Base-by-base conservation (phyloP, 1,140 invertebrate genomes). In the Danaus melanippus region DNA sequence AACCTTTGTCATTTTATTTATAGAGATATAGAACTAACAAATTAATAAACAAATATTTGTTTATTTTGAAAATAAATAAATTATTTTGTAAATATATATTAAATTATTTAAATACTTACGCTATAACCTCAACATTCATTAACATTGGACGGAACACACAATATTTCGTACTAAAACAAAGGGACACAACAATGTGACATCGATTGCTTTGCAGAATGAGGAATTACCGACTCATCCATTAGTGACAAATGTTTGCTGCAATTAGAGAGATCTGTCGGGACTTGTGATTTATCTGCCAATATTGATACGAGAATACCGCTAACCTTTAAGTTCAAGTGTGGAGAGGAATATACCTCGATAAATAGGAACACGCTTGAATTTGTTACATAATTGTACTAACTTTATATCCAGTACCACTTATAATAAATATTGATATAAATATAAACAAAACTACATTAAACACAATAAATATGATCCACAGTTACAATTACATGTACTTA, bases 231-330 rank as follows among this genome's bases (percentile, higher is more conserved):
- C 71, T 67, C 61, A 65, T 65, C 68, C 72, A 75, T 75, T 75
- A 77, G 67, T 58, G 68, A 69, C 74, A 74, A 77, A 74, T 74
- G 74, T 74, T 71, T 66, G 64, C 62, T 70, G 67, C 67, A 75
- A 75, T 75, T 67, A 71, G 62, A 69, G 60, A 61, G 67, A 59
- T 56, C 47, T 57, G 53, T 50, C 51, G 56, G 55, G 64, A 60
- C 49, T 60, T 53, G 67, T 63, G 62, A 74, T 76, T 67, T 71
- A 74, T 76, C 73, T 67, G 63, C 47, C 15, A 11, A 46, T 50
- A 51, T 55, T 50, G 50, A 58, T 58, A 53, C 51, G 41, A 12
- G 41, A 44, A 32, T 32, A 32, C 2, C 21, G 21, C 21, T 32
- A 32, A 32, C 21, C 21, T 32, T 32, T 32, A 32, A 32, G 21